Percentiles rank a stretch among this genome's conserved stretches.
phyloP scores from a whole-genome alignment of 2,797 vertebrate species.

The Mus caroli region DNA sequence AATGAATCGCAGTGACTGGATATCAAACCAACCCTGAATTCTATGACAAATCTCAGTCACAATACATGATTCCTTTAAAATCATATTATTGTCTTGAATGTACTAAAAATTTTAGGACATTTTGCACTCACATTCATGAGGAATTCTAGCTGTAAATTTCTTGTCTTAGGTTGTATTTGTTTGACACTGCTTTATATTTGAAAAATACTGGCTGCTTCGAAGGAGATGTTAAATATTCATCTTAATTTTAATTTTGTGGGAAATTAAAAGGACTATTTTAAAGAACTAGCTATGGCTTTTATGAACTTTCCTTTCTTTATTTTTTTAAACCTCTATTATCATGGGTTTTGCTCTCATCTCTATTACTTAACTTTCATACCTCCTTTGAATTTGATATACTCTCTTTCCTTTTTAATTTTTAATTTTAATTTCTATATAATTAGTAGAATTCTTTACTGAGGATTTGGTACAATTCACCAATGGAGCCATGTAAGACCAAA shows the following conservation, averaged over 20 bases:
- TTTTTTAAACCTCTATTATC: neutral
- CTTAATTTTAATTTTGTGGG: neutral
- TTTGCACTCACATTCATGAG: neutral
- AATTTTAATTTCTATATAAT: neutral
- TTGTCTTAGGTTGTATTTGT: neutral
- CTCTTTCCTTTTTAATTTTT: neutral
- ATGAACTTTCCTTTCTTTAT: neutral
- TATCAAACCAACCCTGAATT: neutral
- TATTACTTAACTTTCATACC: neutral
- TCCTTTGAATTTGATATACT: neutral
- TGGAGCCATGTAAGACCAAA: neutral
- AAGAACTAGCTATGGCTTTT: neutral
- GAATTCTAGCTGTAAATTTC: neutral
- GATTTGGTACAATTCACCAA: neutral
- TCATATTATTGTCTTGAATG: no score
- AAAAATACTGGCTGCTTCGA: neutral
- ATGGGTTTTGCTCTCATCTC: neutral
- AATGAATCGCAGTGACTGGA: neutral
- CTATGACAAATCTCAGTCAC: neutral
- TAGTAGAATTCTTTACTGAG: constrained; percentile 9
- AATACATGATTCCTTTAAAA: neutral
- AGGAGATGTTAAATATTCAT: neutral
- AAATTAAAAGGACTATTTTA: neutral
- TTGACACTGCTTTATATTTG: neutral
- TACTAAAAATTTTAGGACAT: neutral